Evolutionary conservation across 2,888 invertebrate species (phyloP).

Genomic region (Scaptomyza tumidula): DNA sequence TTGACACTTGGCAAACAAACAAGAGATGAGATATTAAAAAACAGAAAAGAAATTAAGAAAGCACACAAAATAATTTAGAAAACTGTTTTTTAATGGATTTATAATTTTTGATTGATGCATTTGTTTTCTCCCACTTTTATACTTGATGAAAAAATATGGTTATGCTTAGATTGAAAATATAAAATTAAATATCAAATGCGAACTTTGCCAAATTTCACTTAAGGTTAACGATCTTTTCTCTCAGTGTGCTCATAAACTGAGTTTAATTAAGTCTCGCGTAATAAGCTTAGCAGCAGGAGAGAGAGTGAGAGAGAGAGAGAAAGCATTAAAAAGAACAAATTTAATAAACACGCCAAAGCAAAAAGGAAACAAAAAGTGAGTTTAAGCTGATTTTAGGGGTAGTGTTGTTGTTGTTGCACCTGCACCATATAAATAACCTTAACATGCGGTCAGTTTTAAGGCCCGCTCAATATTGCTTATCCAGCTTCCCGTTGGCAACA

Average conservation of each 20-base stretch:
- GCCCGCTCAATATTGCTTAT: neutral
- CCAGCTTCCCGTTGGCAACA: constrained; percentile 14
- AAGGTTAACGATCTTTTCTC: constrained; percentile 18
- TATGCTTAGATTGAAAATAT: neutral
- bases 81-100: neutral
- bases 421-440: constrained; percentile 15
- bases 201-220: neutral
- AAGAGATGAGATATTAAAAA: neutral
- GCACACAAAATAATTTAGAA: neutral
- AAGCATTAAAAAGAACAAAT: constrained; percentile 1
- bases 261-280: constrained; percentile 19
- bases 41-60: neutral
- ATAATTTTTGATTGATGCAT: neutral
- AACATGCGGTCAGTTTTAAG: constrained; percentile 3
- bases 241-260: constrained; percentile 29
- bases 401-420: neutral
- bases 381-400: neutral
- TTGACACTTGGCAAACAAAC: constrained; percentile 7
- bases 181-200: neutral
- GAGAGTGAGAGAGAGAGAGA: neutral
- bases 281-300: neutral
- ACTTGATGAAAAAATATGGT: neutral
- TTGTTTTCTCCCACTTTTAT: neutral
- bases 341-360: neutral
- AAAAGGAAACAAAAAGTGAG: constrained; percentile 26